These are phyloP conservation scores for Scaptodrosophila lebanonensis DNA, from an alignment of 1,140 invertebrate species.

Conservation along the genomic window DNA sequence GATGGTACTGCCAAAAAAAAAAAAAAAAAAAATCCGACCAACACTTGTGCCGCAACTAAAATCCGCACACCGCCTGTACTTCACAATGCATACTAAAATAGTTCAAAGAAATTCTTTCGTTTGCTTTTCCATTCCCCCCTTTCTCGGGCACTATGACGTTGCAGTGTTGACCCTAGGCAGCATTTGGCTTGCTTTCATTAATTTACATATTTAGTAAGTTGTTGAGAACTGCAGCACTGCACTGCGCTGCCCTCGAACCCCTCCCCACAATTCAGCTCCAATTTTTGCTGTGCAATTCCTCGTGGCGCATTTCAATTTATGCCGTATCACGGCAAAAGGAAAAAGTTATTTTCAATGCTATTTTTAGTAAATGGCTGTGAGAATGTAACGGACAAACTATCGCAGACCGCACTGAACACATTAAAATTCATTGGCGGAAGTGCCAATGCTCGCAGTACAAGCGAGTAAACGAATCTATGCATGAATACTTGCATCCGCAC, in stretches of 20 bases:
- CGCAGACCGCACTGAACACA: constrained; percentile 51
- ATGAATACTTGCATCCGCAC: constrained; percentile 55
- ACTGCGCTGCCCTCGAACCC: not conserved
- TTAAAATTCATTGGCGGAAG: constrained; percentile 60
- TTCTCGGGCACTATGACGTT: no score
- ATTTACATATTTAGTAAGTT: constrained; percentile 67
- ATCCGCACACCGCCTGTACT: constrained; percentile 3
- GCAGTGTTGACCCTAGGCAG: constrained; percentile 17
- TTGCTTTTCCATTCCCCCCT: not conserved
- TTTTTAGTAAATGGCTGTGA: constrained; percentile 32
- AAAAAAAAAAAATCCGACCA: constrained; percentile 8
- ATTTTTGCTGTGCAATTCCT: constrained; percentile 1
- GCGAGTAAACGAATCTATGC: constrained; percentile 36
- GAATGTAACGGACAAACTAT: no score
- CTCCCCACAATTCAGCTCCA: constrained; percentile 15
- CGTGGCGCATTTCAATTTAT: constrained; percentile 24
- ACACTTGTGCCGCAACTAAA: no score
- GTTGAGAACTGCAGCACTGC: constrained; percentile 18
- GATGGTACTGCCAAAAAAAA: constrained; percentile 3
- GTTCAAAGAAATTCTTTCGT: constrained; percentile 46
- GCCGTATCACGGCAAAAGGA: no score
- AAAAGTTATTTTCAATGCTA: no score
- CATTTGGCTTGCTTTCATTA: constrained; percentile 48
- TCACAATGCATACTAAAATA: constrained; percentile 53
- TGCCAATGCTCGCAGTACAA: constrained; percentile 18